Base-by-base conservation (phyloP, 2,113 vertebrate species). In the Calonectris borealis region DNA sequence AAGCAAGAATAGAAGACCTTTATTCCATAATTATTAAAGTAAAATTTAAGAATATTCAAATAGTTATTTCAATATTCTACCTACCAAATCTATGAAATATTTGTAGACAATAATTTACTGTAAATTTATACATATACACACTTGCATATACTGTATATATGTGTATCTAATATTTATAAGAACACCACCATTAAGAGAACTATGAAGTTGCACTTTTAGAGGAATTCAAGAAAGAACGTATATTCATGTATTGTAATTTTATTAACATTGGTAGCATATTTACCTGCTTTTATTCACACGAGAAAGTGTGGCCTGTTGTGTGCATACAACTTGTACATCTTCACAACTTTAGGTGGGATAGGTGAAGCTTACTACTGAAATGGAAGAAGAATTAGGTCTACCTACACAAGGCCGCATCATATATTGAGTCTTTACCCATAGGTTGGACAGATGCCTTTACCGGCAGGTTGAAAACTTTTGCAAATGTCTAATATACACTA, bases 381-480 rank as follows among this genome's bases (percentile, higher is more conserved):
- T 14, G 16, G 15, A 54, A 57, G 18, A 82, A 32, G 9, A 71
- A 6, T 52, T 38, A 65, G 7, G 8, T 81, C 34, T 66, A 16
- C 13, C 20, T 68, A 24, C 16, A 54, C 0, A 7, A 52, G 12
- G 14, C 32, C 85, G 38, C 3, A 0, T 31, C 42, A 15, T 7
- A 22, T 44, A 21, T 6, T 19, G 52, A 44, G 13, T 34, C 25
- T 82, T 69, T 52, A 16, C 11, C 17, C 54, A 7, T 5, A 65
- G 19, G 8, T 8, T 81, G 29, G 18, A 18, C 7, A 90, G 34
- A 25, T 65, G 21, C 5, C 4, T 79, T 57, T 60, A 22, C 14
- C 16, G 65, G n/a, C 26, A 70, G 6, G 6, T 14, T 82, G 34
- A 86, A 94, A 66, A 34, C 6, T 32, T 52, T 71, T 85, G 11